Conservation (phyloP, 1,140 invertebrate genomes). For the Drosophila pruinosa region DNA sequence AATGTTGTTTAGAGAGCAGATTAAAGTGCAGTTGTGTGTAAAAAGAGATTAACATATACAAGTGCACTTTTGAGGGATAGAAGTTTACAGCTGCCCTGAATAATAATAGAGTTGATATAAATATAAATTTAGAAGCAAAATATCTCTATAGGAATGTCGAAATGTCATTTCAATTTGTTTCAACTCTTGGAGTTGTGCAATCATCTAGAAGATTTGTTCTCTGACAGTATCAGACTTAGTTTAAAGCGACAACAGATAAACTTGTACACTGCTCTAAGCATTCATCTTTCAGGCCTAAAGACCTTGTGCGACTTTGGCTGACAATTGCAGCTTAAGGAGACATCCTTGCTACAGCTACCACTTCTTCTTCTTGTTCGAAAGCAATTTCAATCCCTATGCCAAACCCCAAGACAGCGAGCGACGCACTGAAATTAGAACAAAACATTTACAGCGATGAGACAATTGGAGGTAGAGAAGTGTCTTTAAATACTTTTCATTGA, state of each 20-base stretch:
- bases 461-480: constrained; percentile 27
- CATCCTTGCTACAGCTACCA: not conserved
- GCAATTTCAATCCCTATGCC: not conserved
- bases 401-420: not conserved
- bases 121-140: not conserved
- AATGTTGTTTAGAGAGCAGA: too few relatives aligned
- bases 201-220: not conserved
- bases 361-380: too few relatives aligned
- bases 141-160: not conserved
- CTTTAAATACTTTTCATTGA: constrained; percentile 49
- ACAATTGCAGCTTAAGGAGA: constrained; percentile 30
- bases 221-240: not conserved
- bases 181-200: not conserved
- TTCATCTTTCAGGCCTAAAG: constrained; percentile 19
- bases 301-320: constrained; percentile 13
- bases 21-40: too few relatives aligned
- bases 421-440: constrained; percentile 23
- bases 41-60: too few relatives aligned
- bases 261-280: constrained; percentile 4
- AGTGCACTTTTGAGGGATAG: too few relatives aligned
- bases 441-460: constrained; percentile 6
- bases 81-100: too few relatives aligned
- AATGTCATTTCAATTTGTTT: not conserved
- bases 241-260: constrained; percentile 14
- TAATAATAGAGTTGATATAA: too few relatives aligned